Evolutionary conservation across 2,888 invertebrate genomes (phyloP).

Genomic region (Achlya flavicornis): DNA sequence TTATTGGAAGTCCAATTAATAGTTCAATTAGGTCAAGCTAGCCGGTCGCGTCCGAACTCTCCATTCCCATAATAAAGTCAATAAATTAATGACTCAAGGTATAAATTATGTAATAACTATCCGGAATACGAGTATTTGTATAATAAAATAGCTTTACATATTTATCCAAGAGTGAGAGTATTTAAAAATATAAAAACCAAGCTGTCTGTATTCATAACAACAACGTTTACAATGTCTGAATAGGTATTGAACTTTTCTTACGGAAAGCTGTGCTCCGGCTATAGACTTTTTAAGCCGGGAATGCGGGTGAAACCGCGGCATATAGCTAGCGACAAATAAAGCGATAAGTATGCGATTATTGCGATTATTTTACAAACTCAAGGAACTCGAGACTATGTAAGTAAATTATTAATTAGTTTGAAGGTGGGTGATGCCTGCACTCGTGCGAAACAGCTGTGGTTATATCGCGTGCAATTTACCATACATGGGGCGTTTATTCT

Average conservation of each 20-base stretch:
- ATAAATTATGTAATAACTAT: not conserved
- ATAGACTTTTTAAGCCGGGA: no score
- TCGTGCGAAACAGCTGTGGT: not conserved
- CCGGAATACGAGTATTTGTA: no score
- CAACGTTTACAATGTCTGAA: no score
- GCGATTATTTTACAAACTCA: not conserved
- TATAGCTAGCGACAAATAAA: not conserved
- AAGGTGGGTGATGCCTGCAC: not conserved
- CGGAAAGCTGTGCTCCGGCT: no score
- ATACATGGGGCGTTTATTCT: not conserved
- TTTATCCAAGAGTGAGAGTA: no score
- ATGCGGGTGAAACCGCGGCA: no score
- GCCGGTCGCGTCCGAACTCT: not conserved
- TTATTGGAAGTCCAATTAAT: constrained; percentile 1
- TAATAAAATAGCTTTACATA: no score
- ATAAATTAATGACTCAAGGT: not conserved
- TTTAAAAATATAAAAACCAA: no score
- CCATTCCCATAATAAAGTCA: not conserved
- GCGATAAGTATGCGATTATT: not conserved
- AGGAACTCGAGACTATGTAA: not conserved
- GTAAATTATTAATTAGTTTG: not conserved
- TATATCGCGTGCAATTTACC: not conserved
- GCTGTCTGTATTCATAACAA: no score
- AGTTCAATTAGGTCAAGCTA: not conserved
- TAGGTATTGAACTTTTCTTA: no score